Percentiles rank a stretch among this genome's conserved stretches.
Evolutionary conservation across 2,113 vertebrate species (phyloP).

Genomic region (Seriola rivoliana): DNA sequence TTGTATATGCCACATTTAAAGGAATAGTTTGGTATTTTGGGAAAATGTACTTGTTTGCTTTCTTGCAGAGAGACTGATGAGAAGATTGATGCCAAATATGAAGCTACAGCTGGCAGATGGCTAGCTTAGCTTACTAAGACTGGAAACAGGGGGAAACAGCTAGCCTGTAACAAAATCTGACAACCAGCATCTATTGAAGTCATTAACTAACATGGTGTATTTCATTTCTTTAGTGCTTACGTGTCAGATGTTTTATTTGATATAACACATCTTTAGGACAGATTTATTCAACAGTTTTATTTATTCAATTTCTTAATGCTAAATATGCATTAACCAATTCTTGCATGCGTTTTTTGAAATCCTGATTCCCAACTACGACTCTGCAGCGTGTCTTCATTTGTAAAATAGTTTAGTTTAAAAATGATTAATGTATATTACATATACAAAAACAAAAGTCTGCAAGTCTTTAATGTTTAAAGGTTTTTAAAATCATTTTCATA

Average conservation of each 20-base stretch:
- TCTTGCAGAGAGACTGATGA: not conserved
- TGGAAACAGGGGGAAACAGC: not conserved
- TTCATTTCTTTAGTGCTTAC: not conserved
- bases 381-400: not conserved
- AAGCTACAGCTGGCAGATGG: not conserved
- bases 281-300: not conserved
- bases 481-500: not conserved
- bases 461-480: not conserved
- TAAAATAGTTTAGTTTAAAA: not conserved
- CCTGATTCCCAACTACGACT: not conserved
- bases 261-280: not conserved
- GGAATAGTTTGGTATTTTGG: not conserved
- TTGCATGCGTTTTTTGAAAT: not conserved
- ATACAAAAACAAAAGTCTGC: not conserved
- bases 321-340: not conserved
- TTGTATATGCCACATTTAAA: not conserved
- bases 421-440: not conserved
- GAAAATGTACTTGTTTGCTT: not conserved
- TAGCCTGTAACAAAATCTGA: no score
- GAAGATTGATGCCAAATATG: constrained; percentile 3
- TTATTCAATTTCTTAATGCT: not conserved
- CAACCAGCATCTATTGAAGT: not conserved
- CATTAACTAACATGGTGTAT: not conserved
- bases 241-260: no score
- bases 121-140: not conserved